These are phyloP conservation scores for Tadarida brasiliensis DNA, from an alignment of 2,797 vertebrate genomes.

Conservation along the genomic window DNA sequence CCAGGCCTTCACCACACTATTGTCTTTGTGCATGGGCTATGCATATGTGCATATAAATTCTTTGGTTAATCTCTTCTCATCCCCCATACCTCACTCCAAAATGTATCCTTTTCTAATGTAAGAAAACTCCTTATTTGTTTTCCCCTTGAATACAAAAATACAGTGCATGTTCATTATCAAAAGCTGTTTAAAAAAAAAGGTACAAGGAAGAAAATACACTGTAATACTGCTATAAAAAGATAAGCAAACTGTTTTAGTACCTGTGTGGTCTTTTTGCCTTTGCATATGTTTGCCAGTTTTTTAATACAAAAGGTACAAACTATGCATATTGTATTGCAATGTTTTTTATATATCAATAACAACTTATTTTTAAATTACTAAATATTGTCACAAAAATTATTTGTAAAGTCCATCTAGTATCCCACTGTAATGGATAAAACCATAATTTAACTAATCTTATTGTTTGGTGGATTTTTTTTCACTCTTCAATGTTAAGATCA, in stretches of 20 bases:
- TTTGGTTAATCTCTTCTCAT: too few relatives aligned
- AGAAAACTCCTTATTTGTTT: constrained; percentile 8
- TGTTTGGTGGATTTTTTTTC: not conserved
- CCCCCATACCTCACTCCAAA: not conserved
- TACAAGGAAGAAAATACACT: not conserved
- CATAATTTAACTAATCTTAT: constrained; percentile 26
- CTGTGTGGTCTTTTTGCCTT: constrained; percentile 11
- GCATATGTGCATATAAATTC: too few relatives aligned
- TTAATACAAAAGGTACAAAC: not conserved
- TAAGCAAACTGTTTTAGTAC: constrained; percentile 24
- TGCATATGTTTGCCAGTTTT: not conserved
- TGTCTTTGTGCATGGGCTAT: too few relatives aligned
- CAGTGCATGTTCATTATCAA: constrained; percentile 27
- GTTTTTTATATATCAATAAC: constrained; percentile 16
- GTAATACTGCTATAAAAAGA: not conserved
- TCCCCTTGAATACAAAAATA: constrained; percentile 26
- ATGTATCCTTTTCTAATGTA: not conserved
- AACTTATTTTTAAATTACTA: constrained; percentile 61
- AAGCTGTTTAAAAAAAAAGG: not conserved
- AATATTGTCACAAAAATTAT: not conserved
- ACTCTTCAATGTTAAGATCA: constrained; percentile 39
- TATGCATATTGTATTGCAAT: not conserved
- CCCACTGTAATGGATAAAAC: not conserved
- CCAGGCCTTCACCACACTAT: too few relatives aligned
- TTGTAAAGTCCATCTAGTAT: constrained; percentile 40